These are phyloP conservation scores for Gonatopus flavifemur DNA, from an alignment of 1,140 invertebrate species.

Conservation along the genomic window DNA sequence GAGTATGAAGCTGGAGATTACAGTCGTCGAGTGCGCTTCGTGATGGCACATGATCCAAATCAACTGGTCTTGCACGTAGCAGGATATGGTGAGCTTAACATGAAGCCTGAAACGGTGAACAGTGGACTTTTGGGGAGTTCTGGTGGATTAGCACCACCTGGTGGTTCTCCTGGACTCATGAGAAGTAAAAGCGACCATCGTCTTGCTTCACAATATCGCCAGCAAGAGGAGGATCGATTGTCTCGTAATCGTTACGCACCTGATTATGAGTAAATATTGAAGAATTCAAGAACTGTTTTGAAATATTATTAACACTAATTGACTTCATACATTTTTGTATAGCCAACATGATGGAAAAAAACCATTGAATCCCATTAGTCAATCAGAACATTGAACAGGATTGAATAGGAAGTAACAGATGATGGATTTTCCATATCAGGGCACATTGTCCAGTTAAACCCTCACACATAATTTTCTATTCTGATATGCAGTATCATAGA, in stretches of 20 bases:
- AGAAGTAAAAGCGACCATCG: slow-evolving; percentile 92
- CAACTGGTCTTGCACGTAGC: slow-evolving; percentile 82
- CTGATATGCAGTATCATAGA: too few species aligned
- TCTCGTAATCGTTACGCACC: slow-evolving; percentile 54
- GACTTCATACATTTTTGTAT: too few species aligned
- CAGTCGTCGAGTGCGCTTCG: slow-evolving; percentile 78
- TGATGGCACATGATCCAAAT: slow-evolving; percentile 87
- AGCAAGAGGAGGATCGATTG: slow-evolving; percentile 72
- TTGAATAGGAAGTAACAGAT: too few species aligned
- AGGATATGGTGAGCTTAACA: slow-evolving; percentile 85
- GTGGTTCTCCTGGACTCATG: slow-evolving; percentile 74
- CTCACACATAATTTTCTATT: too few species aligned
- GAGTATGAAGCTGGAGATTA: slow-evolving; percentile 91
- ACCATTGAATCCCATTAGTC: too few species aligned
- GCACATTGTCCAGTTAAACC: too few species aligned
- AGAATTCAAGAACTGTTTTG: too few species aligned
- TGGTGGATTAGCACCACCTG: slow-evolving; percentile 62
- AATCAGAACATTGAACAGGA: too few species aligned
- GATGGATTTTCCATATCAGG: too few species aligned
- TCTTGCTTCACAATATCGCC: slow-evolving; percentile 83
- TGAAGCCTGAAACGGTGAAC: slow-evolving; percentile 61
- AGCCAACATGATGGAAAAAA: too few species aligned
- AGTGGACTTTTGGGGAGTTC: slow-evolving; percentile 54
- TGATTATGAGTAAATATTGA: slow-evolving; percentile 54
- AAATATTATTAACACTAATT: too few species aligned